These are phyloP conservation scores for Nemotelus pantherinus DNA, from an alignment of 2,888 invertebrate species.

Conservation along the genomic window DNA sequence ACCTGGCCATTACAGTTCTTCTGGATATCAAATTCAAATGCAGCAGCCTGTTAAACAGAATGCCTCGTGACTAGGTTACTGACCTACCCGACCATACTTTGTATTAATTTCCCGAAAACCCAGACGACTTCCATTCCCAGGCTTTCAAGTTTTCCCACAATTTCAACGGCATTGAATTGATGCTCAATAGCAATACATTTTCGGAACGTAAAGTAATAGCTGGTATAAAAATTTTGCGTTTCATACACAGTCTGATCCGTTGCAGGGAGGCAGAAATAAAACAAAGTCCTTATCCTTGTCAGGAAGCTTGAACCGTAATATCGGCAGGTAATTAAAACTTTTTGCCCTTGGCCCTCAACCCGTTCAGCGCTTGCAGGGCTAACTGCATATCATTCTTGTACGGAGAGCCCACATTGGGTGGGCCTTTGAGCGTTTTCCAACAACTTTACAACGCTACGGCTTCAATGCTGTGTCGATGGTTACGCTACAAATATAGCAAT, in stretches of 20 bases:
- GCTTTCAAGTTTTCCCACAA: slow-evolving; percentile 18
- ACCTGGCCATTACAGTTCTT: no score
- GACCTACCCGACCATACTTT: slow-evolving; percentile 38
- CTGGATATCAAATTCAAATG: no score
- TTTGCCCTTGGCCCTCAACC: slow-evolving; percentile 48
- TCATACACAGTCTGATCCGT: not conserved
- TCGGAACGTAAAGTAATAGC: slow-evolving; percentile 16
- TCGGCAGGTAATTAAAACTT: slow-evolving; percentile 50
- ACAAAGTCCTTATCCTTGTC: slow-evolving; percentile 40
- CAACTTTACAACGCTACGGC: slow-evolving; percentile 15
- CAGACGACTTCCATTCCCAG: slow-evolving; percentile 32
- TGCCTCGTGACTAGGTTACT: slow-evolving; percentile 22
- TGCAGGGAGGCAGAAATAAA: not conserved
- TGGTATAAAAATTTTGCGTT: slow-evolving; percentile 14
- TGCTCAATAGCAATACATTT: slow-evolving; percentile 21
- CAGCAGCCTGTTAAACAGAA: not conserved
- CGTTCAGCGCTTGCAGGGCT: slow-evolving; percentile 32
- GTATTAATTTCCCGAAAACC: slow-evolving; percentile 22
- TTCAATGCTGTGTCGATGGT: slow-evolving; percentile 30
- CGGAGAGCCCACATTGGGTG: slow-evolving; percentile 16
- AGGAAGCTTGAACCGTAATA: slow-evolving; percentile 46
- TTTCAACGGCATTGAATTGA: slow-evolving; percentile 29
- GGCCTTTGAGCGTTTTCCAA: slow-evolving; percentile 29
- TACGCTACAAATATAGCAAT: slow-evolving; percentile 25
- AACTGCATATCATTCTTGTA: slow-evolving; percentile 17